These are phyloP conservation scores for Orthochromis malagaraziensis DNA, from an alignment of 2,113 vertebrate species.

Conservation along the genomic window DNA sequence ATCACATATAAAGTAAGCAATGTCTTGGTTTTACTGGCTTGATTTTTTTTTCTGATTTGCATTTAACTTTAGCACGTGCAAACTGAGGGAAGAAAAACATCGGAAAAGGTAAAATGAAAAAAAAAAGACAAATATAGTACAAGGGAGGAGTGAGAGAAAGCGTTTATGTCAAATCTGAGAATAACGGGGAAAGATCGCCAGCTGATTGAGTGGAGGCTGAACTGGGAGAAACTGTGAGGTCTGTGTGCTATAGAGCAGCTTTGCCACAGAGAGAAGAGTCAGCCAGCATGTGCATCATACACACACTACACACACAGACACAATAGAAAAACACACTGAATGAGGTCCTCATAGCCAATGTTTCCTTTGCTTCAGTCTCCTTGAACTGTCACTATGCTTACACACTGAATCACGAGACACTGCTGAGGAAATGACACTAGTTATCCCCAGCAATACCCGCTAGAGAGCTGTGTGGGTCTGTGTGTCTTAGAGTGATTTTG, in stretches of 20 bases:
- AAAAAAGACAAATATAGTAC: not conserved
- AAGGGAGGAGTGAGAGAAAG: not conserved
- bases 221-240: conserved; percentile 36
- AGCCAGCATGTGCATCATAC: conserved; percentile 15
- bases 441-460: conserved; percentile 9
- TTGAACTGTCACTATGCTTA: conserved; percentile 33
- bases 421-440: conserved; percentile 17
- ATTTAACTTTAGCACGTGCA: not conserved
- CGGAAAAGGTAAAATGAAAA: not conserved
- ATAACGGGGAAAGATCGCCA: not conserved
- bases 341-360: conserved; percentile 9
- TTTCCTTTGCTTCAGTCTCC: conserved; percentile 25
- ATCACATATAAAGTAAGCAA: not conserved
- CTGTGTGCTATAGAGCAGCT: conserved; percentile 26
- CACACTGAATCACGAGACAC: conserved; percentile 6
- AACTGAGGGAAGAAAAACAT: not conserved
- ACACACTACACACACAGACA: not conserved
- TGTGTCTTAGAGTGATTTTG: not conserved
- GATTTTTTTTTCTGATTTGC: not conserved
- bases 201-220: conserved; percentile 42
- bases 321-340: conserved; percentile 2
- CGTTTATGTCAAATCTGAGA: not conserved
- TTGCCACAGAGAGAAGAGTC: conserved; percentile 21
- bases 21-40: not conserved
- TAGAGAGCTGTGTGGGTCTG: not conserved